Evolutionary conservation across 1,140 invertebrate genomes (phyloP), one percentile per base, ranked within the genome.

Genomic region (Phymorhynchus buccinoides): DNA sequence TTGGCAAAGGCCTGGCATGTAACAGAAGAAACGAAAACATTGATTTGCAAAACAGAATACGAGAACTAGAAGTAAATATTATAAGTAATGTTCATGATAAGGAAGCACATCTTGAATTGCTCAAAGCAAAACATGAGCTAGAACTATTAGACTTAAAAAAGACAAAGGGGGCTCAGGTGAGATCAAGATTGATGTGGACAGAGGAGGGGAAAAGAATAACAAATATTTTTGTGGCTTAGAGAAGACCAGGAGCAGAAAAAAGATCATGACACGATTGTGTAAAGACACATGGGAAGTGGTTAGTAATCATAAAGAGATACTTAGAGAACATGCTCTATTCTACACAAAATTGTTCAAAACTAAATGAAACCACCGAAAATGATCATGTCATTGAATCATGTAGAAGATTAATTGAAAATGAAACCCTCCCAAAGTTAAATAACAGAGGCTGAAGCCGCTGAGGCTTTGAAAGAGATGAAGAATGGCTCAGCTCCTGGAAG

Each of bases 401-500:
- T n/a, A n/a, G n/a, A 71, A 9, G 16, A 0, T 71, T 71, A 22
- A n/a, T 71, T 35, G 66, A 71, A 71, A 71, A 71, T n/a, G 32
- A n/a, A 71, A 35, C 16, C 32, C 27, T 71, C 66, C 27, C 27
- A n/a, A 71, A n/a, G 4, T n/a, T 2, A 44, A 48, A 1, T 42
- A 1, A 80, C 79, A 48, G 30, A 48, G 27, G 79, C 30, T 18
- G 79, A 80, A 80, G 41, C 48, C 30, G 35, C 39, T 48, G 44
- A 80, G 12, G 39, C 39, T 44, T 32, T 80, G 71, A 42, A 75
- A 75, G 30, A 73, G 22, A 85, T 85, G 85, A 42, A 82, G 48
- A 86, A 75, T 18, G 41, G 41, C 41, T 73, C 75, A 81, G 75
- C 62, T 41, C 66, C 85, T 32, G 85, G 85, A 39, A 77, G 48